Evolutionary conservation across 2,797 vertebrate genomes (phyloP).

Genomic region (Enoplosus armatus): DNA sequence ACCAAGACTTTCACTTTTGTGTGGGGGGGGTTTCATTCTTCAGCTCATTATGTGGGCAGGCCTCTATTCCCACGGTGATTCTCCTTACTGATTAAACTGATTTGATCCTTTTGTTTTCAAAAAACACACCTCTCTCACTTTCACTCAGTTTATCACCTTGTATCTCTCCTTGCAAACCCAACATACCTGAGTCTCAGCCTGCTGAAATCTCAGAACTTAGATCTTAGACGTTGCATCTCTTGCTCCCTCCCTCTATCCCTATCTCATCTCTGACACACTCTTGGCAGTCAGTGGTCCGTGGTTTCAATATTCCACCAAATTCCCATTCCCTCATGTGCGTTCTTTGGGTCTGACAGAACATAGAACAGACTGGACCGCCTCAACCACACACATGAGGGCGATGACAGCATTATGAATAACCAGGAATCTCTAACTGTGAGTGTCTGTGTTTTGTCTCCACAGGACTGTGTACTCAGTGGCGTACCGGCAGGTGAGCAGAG

Average conservation of each 20-base stretch:
- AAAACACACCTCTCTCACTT: not conserved
- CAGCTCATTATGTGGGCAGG: not conserved
- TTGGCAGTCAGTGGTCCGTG: constrained; percentile 37
- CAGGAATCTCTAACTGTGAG: not conserved
- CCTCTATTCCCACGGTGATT: not conserved
- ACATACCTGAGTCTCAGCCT: constrained; percentile 49
- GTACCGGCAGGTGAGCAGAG: constrained; percentile 85
- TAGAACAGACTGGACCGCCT: constrained; percentile 11
- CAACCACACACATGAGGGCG: constrained; percentile 3
- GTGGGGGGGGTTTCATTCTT: constrained; percentile 6
- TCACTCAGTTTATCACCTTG: constrained; percentile 22
- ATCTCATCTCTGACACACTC: constrained; percentile 45
- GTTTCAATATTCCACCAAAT: constrained; percentile 38
- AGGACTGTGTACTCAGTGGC: constrained; percentile 91
- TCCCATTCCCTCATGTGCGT: constrained; percentile 30
- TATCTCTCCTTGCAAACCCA: constrained; percentile 26
- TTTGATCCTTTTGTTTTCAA: constrained; percentile 16
- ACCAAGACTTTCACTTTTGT: constrained; percentile 13
- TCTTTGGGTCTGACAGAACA: constrained; percentile 26
- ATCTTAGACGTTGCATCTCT: constrained; percentile 30
- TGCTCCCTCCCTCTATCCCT: constrained; percentile 5
- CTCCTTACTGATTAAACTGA: not conserved
- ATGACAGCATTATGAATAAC: constrained; percentile 29
- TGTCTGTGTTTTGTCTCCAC: constrained; percentile 46
- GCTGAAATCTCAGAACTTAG: constrained; percentile 24